Conservation (phyloP, 1,140 invertebrate species). For the Tetragonula clypearis region DNA sequence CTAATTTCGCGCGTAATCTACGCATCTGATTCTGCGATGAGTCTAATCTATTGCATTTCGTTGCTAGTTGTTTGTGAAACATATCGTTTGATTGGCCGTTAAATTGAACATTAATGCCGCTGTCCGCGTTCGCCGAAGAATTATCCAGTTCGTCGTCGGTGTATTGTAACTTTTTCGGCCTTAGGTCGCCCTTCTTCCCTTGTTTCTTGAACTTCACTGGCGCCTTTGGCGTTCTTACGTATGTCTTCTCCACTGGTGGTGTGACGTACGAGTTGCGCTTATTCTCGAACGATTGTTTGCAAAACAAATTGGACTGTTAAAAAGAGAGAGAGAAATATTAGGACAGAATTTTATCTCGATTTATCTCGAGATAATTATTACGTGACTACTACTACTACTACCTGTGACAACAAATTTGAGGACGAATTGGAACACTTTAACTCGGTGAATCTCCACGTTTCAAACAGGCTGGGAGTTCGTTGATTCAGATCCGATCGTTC, state of each 20-base stretch:
- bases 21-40: background rate
- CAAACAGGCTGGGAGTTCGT: background rate
- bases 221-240: constrained; percentile 45
- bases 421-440: background rate
- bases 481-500: background rate
- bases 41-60: background rate
- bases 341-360: background rate
- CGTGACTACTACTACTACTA: constrained; percentile 2
- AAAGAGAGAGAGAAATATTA: too few species aligned
- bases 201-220: constrained; percentile 62
- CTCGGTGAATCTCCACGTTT: background rate
- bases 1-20: background rate
- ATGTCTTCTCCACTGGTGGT: constrained; percentile 28
- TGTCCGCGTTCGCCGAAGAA: background rate
- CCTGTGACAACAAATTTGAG: constrained; percentile 20
- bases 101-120: background rate
- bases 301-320: constrained; percentile 8
- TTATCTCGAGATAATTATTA: background rate
- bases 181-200: constrained; percentile 53
- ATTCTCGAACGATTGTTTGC: too few species aligned
- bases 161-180: constrained; percentile 68
- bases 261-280: background rate
- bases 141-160: constrained; percentile 50
- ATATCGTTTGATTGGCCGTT: background rate
- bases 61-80: background rate